phyloP scores from a whole-genome alignment of 1,140 invertebrate genomes.

The Antheraea pernyi region DNA sequence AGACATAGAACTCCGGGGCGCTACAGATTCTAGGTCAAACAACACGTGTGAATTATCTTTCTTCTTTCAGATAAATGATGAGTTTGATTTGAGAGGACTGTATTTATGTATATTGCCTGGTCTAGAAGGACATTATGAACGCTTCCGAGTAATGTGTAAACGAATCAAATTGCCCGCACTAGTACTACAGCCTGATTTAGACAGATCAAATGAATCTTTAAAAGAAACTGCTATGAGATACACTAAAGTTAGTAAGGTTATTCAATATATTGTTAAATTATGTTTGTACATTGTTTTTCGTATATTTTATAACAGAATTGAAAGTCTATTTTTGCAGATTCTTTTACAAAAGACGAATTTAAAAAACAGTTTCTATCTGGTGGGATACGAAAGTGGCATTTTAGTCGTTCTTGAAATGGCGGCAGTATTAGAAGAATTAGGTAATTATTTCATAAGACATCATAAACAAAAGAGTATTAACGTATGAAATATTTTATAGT shows the following conservation, averaged over 20 bases:
- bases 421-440: conserved; percentile 7
- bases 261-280: neutral
- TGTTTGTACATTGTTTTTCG: neutral
- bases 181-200: conserved; percentile 38
- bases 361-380: conserved; percentile 10
- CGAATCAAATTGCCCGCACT: conserved; percentile 43
- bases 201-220: conserved; percentile 17
- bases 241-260: neutral
- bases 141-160: conserved; percentile 28
- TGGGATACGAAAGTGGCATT: conserved; percentile 7
- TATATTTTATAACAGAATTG: neutral
- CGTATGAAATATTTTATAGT: no score
- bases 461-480: no score
- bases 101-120: conserved; percentile 48
- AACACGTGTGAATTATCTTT: neutral
- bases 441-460: neutral
- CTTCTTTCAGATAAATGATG: conserved; percentile 35
- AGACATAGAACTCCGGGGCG: no score
- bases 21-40: no score
- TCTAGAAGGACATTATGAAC: conserved; percentile 35
- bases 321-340: neutral
- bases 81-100: conserved; percentile 32
- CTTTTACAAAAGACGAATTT: conserved; percentile 1
- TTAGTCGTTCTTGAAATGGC: conserved; percentile 9
- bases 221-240: neutral